Conservation (phyloP, 2,888 invertebrate genomes). For the Slavum lentiscoides region DNA sequence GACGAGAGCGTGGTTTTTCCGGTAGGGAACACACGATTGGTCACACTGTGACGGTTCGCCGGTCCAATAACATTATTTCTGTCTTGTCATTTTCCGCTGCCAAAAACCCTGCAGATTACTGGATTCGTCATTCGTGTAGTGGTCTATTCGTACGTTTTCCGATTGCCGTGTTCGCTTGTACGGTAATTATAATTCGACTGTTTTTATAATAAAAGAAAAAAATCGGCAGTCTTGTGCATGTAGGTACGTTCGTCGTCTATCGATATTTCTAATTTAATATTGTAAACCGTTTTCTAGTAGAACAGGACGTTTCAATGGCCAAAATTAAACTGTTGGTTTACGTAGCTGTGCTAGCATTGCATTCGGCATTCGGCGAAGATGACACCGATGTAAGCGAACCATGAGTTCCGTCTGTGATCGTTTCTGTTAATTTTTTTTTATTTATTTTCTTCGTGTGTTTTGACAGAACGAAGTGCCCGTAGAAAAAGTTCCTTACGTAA, state of each 20-base stretch:
- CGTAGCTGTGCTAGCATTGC: conserved; percentile 3
- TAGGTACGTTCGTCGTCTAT: background rate
- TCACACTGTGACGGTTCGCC: conserved; percentile 25
- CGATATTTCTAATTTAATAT: background rate
- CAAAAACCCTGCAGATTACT: conserved; percentile 30
- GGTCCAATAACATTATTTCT: conserved; percentile 43
- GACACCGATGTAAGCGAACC: background rate
- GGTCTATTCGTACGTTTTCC: background rate
- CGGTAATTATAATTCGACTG: background rate
- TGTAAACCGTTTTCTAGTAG: background rate
- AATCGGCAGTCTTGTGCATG: background rate
- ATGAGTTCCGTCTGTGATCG: background rate
- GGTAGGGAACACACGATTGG: background rate
- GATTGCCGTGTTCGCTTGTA: background rate
- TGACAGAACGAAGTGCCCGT: conserved; percentile 29
- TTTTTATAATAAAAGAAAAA: background rate
- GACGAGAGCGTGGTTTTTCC: too few species aligned
- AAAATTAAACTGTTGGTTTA: conserved; percentile 43
- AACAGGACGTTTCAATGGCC: conserved; percentile 37
- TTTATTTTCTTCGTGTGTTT: background rate
- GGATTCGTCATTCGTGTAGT: background rate
- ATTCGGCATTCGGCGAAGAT: conserved; percentile 15
- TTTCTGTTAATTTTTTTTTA: background rate
- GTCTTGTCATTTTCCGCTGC: conserved; percentile 46
- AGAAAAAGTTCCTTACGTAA: conserved; percentile 50